Percentiles rank a stretch among this genome's conserved stretches.
These are phyloP conservation scores for Andrena bicolor DNA, from an alignment of 2,888 invertebrate genomes.

Conservation along the genomic window DNA sequence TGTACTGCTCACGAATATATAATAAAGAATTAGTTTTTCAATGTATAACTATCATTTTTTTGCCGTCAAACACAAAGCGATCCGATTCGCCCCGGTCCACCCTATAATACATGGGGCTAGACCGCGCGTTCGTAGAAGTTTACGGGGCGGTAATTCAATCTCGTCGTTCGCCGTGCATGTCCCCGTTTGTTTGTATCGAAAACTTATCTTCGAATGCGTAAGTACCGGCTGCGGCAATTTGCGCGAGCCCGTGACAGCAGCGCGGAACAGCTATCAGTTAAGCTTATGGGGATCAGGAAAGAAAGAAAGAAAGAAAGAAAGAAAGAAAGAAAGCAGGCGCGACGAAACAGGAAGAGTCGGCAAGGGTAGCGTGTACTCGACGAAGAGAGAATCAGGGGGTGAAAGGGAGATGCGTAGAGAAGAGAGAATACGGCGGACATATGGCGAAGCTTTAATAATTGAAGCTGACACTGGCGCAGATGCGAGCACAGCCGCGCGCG, in stretches of 20 bases:
- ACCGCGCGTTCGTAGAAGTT: no score
- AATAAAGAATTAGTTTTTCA: no score
- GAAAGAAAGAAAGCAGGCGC: no score
- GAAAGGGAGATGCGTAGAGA: conserved; percentile 24
- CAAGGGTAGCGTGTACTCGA: conserved; percentile 11
- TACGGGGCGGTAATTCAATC: no score
- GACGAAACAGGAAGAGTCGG: neutral
- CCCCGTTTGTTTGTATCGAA: no score
- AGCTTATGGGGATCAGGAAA: conserved; percentile 2
- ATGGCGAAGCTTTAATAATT: conserved; percentile 81
- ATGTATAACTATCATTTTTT: no score
- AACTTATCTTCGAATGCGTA: neutral
- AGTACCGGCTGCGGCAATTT: conserved; percentile 2
- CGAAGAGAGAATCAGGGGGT: conserved; percentile 3
- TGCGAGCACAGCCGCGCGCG: conserved; percentile 70
- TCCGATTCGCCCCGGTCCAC: no score
- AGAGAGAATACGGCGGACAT: conserved; percentile 69
- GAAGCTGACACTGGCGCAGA: conserved; percentile 78
- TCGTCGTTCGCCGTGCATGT: no score
- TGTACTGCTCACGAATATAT: no score
- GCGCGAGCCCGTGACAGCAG: conserved; percentile 7
- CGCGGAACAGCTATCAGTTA: neutral
- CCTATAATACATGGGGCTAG: no score
- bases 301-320: neutral
- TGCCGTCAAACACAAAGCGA: no score